Evolutionary conservation across 2,888 invertebrate species (phyloP), one percentile per base, ranked within the genome.

Genomic region (Xestoiulus laeticollis): DNA sequence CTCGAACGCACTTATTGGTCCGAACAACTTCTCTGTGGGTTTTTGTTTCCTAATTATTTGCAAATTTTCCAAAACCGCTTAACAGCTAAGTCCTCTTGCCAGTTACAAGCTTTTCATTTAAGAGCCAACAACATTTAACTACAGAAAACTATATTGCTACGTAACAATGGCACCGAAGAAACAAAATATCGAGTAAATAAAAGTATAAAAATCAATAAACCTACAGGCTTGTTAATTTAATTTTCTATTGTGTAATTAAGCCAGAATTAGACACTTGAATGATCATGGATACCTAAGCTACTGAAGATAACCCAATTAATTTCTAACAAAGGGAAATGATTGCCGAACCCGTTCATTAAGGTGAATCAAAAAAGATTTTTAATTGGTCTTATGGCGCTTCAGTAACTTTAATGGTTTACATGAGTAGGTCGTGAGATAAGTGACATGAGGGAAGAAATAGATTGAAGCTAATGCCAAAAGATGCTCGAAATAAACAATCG

Each of bases 181-280:
- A 43, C 43, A 43, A 19, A 43, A 43, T 43, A 10, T 33, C 16
- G 33, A 44, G 16, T 88, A 32, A 33, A n/a, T n/a, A n/a, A n/a
- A n/a, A n/a, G 22, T 87, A n/a, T 19, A 33, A 87, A 48, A 88
- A 38, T 26, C n/a, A 26, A 26, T 85, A 85, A 26, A 16, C 48
- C 48, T 12, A 48, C 16, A 48, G 16, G 16, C 1, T 48, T 4
- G 48, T 48, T 48, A 48, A 48, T 48, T 48, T 48, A 3, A 48
- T 48, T 48, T 48, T 48, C 48, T 8, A 48, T 48, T 48, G 48
- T 1, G 12, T 48, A 48, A 48, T 48, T 48, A 48, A 16, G 48
- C 48, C 48, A 48, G 16, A 48, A 48, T 48, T 48, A 48, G 48
- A 12, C 48, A 48, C 48, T 48, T 48, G 48, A 48, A 48, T 12